phyloP scores from a whole-genome alignment of 2,888 invertebrate species.

The Alloscopus bannaensis region DNA sequence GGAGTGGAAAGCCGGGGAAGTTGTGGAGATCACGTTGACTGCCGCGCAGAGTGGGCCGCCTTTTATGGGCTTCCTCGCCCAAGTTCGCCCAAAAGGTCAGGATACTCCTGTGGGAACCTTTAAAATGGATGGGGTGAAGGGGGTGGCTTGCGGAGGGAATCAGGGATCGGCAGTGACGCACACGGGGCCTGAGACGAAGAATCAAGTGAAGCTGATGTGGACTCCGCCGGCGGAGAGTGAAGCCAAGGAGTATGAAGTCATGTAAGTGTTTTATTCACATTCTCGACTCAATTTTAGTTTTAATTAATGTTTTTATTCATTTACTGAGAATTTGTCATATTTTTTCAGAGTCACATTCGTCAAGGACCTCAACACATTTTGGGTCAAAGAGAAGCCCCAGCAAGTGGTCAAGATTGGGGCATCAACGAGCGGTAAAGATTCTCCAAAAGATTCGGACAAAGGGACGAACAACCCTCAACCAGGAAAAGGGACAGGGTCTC shows the following conservation, averaged over 20 bases:
- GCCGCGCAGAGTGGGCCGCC: conserved; percentile 78
- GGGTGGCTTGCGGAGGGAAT: conserved; percentile 21
- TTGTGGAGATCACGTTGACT: conserved; percentile 78
- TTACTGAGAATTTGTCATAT: background rate
- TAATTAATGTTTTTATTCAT: background rate
- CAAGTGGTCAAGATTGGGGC: too few species aligned
- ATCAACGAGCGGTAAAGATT: too few species aligned
- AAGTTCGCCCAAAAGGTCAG: conserved; percentile 76
- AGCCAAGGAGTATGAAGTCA: background rate
- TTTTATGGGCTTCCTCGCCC: conserved; percentile 82
- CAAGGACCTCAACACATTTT: conserved; percentile 33
- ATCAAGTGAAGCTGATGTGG: conserved; percentile 37
- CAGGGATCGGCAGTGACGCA: conserved; percentile 44
- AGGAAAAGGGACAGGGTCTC: too few species aligned
- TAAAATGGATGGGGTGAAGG: conserved; percentile 7
- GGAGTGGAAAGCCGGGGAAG: conserved; percentile 75
- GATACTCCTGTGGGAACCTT: conserved; percentile 32
- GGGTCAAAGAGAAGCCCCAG: conserved; percentile 37
- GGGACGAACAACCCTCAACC: too few species aligned
- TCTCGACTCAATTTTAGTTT: background rate
- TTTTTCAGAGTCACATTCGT: conserved; percentile 30
- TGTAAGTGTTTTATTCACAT: background rate
- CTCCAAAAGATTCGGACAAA: too few species aligned
- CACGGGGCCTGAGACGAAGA: conserved; percentile 8
- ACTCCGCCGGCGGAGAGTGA: conserved; percentile 33